Evolutionary conservation across 2,113 vertebrate species (phyloP), one percentile per base, ranked within the genome.

Genomic region (Arvicanthis niloticus): DNA sequence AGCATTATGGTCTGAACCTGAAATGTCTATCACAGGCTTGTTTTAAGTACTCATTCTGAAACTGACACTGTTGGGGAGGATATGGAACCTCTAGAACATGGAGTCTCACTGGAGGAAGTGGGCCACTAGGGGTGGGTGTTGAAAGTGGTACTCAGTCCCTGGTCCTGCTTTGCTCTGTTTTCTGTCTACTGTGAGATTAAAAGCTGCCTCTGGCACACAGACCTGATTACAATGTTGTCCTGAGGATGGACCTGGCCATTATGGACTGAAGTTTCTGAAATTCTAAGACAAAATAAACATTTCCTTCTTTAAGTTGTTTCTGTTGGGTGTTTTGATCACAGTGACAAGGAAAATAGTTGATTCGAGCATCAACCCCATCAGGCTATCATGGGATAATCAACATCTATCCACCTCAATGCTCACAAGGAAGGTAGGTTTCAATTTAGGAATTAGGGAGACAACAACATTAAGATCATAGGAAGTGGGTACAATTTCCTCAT

Each of bases 401-500:
- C 3, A 42, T 53, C 19, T 22, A 65, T 5, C 37, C 2, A 15
- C n/a, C n/a, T 68, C n/a, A 16, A 0, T 48, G 48, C 8, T 31
- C 40, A 65, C 24, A 40, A 51, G 51, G 51, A 42, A 19, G 22
- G 29, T 60, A 51, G n/a, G 17, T 3, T 6, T 70, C 62, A 78
- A 11, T 40, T 31, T 9, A 22, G 11, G 21, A 31, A 70, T 3
- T 9, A 34, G 24, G 58, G n/a, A 45, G n/a, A 12, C 48, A 24
- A 16, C 16, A 9, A 48, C 17, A 40, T 31, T 26, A 2, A 70
- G 81, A 91, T 42, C 40, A 87, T 17, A 45, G n/a, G 16, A n/a
- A 62, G 31, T 9, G 2, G 68, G 4, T 4, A 5, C 4, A 0
- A 9, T 7, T 58, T 5, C 85, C 45, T 70, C 12, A 4, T 0